Evolutionary conservation across 2,797 vertebrate genomes (phyloP), one percentile per base, ranked within the genome.

Genomic region (Garrulus glandarius): DNA sequence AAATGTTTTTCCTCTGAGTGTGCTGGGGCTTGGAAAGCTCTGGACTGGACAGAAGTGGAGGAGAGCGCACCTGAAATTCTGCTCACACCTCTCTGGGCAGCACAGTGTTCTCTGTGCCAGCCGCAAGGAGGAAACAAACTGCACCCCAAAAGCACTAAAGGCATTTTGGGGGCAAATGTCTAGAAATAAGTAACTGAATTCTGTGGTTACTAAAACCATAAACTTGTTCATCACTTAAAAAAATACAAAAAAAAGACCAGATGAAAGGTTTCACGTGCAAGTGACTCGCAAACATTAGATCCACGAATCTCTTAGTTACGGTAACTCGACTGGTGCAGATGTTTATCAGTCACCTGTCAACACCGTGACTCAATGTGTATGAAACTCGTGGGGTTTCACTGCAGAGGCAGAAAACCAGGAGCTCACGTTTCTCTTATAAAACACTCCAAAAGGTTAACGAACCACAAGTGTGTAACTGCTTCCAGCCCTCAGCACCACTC

Each of bases 341-440:
- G 97, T 94, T 97, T 98, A 98, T 98, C 98, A 97, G 97, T 97
- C 97, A 97, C 98, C 97, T 98, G 97, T 96, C 96, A 97, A 96
- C 95, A 95, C 34, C 95, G 75, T 98, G 98, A 98, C 97, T 98
- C 98, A 98, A 96, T 96, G 97, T 91, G 56, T 96, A 96, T 96
- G 97, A 98, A 98, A 98, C 97, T 96, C 96, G 24, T 84, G 67
- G 95, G 92, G 97, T 95, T 96, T 93, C 97, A 96, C 96, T 96
- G 97, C 92, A 96, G 95, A 97, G 95, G 96, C 91, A 90, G 92
- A 97, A 98, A 98, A 97, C 98, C 97, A 97, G 96, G 91, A 97
- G 94, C 97, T 98, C 98, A 98, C 97, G 98, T 98, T 98, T 98
- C 98, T 97, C 88, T 94, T 97, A 39, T 95, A 91, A 97, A 92